phyloP scores from a whole-genome alignment of 1,140 invertebrate genomes.

The Drosophila parabipectinata region DNA sequence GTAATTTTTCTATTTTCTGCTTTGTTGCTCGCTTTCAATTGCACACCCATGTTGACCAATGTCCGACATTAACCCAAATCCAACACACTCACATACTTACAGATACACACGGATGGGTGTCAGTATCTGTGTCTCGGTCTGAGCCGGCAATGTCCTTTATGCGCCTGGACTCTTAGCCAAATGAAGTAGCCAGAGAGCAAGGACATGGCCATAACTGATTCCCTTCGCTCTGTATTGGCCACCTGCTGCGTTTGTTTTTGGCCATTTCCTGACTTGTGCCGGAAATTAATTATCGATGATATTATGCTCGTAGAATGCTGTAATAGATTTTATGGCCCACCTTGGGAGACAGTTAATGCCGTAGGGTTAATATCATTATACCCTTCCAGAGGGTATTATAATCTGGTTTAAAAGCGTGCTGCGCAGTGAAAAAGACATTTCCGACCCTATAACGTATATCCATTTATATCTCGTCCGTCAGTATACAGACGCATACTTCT shows the following conservation, averaged over 20 bases:
- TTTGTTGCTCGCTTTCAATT: slow-evolving; percentile 75
- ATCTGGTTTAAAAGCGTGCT: too few species aligned
- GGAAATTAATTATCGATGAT: slow-evolving; percentile 71
- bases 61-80: slow-evolving; percentile 80
- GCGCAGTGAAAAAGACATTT: too few species aligned
- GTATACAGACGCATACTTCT: too few species aligned
- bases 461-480: too few species aligned
- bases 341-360: slow-evolving; percentile 10
- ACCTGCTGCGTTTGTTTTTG: slow-evolving; percentile 59
- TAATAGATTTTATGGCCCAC: slow-evolving; percentile 40
- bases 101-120: background rate
- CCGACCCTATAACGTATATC: too few species aligned
- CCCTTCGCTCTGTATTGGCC: slow-evolving; percentile 36
- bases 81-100: slow-evolving; percentile 37
- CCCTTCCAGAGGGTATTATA: too few species aligned
- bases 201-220: slow-evolving; percentile 12
- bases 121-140: slow-evolving; percentile 28
- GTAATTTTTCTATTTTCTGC: slow-evolving; percentile 82
- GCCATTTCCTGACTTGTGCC: slow-evolving; percentile 49
- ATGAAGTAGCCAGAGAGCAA: slow-evolving; percentile 61
- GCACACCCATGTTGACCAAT: slow-evolving; percentile 80
- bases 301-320: slow-evolving; percentile 46
- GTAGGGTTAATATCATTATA: slow-evolving; percentile 7
- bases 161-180: slow-evolving; percentile 66
- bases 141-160: slow-evolving; percentile 38